Conservation (phyloP, 2,888 invertebrate genomes). For the Hypsopygia costalis region DNA sequence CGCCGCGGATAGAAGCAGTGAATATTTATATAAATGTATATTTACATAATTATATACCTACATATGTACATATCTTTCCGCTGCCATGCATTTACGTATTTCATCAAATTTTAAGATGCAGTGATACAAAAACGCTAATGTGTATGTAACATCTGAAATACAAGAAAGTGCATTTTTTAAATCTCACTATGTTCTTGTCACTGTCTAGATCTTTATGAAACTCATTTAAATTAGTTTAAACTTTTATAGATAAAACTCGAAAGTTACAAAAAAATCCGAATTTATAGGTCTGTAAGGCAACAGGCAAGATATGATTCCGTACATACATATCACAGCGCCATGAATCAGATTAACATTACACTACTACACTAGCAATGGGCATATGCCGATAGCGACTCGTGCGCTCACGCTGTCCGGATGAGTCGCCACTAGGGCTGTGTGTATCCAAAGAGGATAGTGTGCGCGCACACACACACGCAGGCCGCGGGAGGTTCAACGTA, state of each 20-base stretch:
- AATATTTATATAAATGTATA: constrained; percentile 3
- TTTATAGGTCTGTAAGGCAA: constrained; percentile 8
- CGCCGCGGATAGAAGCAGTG: constrained; percentile 5
- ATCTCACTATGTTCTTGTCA: background rate
- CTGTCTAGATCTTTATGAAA: too few relatives aligned
- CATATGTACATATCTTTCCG: constrained; percentile 3
- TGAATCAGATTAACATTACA: constrained; percentile 61
- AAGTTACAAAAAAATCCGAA: background rate
- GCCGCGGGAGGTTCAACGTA: constrained; percentile 69
- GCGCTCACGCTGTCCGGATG: constrained; percentile 12
- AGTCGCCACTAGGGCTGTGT: constrained; percentile 18
- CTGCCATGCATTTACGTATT: constrained; percentile 2
- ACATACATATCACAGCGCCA: constrained; percentile 42
- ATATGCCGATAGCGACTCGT: constrained; percentile 25
- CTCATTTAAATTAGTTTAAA: too few relatives aligned
- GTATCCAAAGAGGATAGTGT: constrained; percentile 31
- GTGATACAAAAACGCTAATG: constrained; percentile 2
- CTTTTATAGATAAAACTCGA: too few relatives aligned
- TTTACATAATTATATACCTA: constrained; percentile 10
- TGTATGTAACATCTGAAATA: background rate
- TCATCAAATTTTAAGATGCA: constrained; percentile 1
- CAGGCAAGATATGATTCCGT: constrained; percentile 35
- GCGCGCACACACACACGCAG: constrained; percentile 39
- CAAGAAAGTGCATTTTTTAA: constrained; percentile 1
- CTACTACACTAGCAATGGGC: constrained; percentile 36